These are phyloP conservation scores for Belonocnema kinseyi DNA, from an alignment of 1,140 invertebrate species.

Conservation along the genomic window DNA sequence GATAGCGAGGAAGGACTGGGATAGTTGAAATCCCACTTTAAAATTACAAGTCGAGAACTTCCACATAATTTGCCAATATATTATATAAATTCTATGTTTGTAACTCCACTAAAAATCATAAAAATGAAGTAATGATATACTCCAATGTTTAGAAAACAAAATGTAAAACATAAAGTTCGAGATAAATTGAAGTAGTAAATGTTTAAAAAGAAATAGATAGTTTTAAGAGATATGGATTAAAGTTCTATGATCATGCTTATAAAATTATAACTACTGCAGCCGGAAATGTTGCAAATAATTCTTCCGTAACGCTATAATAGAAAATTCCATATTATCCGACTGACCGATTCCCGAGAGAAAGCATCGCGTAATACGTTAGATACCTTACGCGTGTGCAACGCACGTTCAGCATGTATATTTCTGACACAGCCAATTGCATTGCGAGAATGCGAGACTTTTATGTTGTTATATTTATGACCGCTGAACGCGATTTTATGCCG, in stretches of 20 bases:
- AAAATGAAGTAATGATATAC: too few species aligned
- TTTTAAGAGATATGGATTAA: neutral
- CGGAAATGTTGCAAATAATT: slow-evolving; percentile 31
- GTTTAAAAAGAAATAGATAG: neutral
- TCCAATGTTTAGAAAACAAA: too few species aligned
- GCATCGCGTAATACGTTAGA: slow-evolving; percentile 25
- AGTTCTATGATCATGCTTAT: slow-evolving; percentile 16
- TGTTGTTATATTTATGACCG: neutral
- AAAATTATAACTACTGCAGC: slow-evolving; percentile 26
- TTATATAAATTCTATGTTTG: too few species aligned
- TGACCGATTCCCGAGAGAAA: slow-evolving; percentile 21
- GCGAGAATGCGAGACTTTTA: slow-evolving; percentile 12
- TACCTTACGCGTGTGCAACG: slow-evolving; percentile 2
- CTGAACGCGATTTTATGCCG: neutral
- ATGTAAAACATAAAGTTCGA: too few species aligned
- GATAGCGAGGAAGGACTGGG: too few species aligned
- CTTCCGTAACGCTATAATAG: slow-evolving; percentile 29
- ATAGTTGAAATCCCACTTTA: too few species aligned
- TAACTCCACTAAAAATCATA: too few species aligned
- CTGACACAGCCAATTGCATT: neutral
- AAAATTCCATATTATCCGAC: slow-evolving; percentile 31
- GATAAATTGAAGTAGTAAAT: too few species aligned
- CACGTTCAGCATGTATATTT: slow-evolving; percentile 12
- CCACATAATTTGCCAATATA: too few species aligned
- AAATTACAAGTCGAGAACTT: too few species aligned